Base-by-base conservation (phyloP, 2,888 invertebrate species). In the Agrenia bidenticulata region DNA sequence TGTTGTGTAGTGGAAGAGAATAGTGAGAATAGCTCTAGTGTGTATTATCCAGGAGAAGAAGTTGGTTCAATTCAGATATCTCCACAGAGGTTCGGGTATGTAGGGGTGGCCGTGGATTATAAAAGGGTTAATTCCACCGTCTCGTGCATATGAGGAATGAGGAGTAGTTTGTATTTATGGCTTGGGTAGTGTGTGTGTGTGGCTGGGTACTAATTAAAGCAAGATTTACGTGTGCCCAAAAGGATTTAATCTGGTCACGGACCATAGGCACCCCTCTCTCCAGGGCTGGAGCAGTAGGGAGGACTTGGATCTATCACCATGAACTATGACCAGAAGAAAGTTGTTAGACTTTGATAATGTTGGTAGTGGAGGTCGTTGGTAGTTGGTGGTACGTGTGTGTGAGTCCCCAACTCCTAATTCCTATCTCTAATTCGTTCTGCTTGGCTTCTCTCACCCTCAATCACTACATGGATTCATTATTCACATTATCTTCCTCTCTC, bases 221-320 rank as follows among this genome's bases (percentile, higher is more conserved):
- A 58, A 58, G 58, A 58, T 58, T 58, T 58, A 58, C 58, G 58
- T 58, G 26, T 58, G 45, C 58, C 58, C 58, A 58, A 58, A 58
- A 58, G 45, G 45, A 58, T 58, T 58, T 58, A 58, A 58, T 58
- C 58, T 58, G 45, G 58, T 58, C 58, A 58, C 58, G 58, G 58
- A 23, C 26, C 49, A 42, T 58, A 45, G 58, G 37, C 57, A 57
- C 57, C 57, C 57, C 49, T 54, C 15, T 19, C 17, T 9, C 15
- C 54, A 32, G n/a, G n/a, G n/a, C n/a, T n/a, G n/a, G n/a, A n/a
- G n/a, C n/a, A n/a, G n/a, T n/a, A n/a, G n/a, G n/a, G n/a, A n/a
- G n/a, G n/a, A n/a, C n/a, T n/a, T n/a, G n/a, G n/a, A n/a, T n/a
- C n/a, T n/a, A n/a, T n/a, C n/a, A n/a, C n/a, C n/a, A n/a, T n/a